Conservation (phyloP, 2,888 invertebrate genomes). For the Polyommatus icarus region DNA sequence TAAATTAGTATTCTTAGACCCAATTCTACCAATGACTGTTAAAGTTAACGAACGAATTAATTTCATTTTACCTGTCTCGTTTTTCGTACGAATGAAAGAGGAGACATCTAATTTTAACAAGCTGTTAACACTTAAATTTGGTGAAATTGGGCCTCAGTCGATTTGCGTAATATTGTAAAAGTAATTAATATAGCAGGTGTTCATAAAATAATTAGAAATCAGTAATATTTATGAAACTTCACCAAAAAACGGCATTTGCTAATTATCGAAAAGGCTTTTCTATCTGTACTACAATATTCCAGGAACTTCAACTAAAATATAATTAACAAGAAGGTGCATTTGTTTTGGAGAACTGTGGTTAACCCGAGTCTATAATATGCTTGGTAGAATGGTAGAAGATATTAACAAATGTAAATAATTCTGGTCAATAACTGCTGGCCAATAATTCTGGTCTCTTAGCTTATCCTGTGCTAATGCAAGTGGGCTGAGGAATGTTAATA, state of each 20-base stretch:
- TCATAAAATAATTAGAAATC: no score
- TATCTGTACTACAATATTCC: slow-evolving; percentile 10
- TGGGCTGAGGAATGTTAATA: slow-evolving; percentile 25
- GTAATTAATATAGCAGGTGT: neutral
- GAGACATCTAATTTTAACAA: no score
- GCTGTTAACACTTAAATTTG: no score
- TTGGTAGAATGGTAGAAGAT: neutral
- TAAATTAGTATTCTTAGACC: neutral
- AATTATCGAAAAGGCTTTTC: slow-evolving; percentile 20
- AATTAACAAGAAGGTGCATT: slow-evolving; percentile 14
- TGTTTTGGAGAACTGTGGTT: slow-evolving; percentile 14
- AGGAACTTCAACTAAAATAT: neutral
- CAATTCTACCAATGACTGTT: no score
- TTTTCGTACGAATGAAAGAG: no score
- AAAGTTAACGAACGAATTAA: no score
- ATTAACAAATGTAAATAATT: slow-evolving; percentile 29
- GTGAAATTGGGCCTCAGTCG: neutral
- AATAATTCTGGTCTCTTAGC: neutral
- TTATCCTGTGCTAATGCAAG: slow-evolving; percentile 1
- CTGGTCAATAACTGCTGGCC: neutral
- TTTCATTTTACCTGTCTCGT: no score
- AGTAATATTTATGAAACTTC: neutral
- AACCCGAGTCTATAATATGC: neutral
- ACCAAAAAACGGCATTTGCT: neutral
- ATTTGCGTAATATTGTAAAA: neutral